A percentile compares a stretch with the other conserved stretches of the same genome.
These are phyloP conservation scores for Myotis daubentonii DNA, from an alignment of 2,797 vertebrate species.

Conservation along the genomic window DNA sequence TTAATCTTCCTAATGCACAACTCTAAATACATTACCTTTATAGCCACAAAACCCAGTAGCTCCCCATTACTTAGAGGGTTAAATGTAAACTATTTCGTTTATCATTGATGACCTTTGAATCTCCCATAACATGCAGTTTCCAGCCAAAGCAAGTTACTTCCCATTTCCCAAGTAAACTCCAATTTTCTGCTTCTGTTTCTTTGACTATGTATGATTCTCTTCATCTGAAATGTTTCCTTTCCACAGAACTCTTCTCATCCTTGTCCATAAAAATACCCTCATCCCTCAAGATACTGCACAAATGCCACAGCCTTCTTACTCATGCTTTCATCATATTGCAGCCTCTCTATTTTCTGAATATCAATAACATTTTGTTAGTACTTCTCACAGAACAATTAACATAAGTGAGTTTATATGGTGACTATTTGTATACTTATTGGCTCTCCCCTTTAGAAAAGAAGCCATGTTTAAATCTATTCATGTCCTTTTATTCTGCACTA, in stretches of 20 bases:
- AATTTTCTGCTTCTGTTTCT: not conserved
- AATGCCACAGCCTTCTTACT: not conserved
- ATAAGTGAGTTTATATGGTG: not conserved
- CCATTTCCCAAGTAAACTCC: not conserved
- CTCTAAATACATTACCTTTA: constrained; percentile 7
- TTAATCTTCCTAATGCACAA: constrained; percentile 44
- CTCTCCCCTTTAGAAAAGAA: not conserved
- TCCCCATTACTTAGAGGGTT: constrained; percentile 33
- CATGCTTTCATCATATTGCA: not conserved
- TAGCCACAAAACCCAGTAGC: not conserved
- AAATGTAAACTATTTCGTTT: not conserved
- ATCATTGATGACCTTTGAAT: not conserved
- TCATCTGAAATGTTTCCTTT: not conserved
- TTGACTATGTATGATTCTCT: not conserved
- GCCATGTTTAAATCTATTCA: not conserved
- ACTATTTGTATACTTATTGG: not conserved
- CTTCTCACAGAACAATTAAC: not conserved
- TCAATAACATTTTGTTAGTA: not conserved
- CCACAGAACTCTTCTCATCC: not conserved
- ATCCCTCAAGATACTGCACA: not conserved
- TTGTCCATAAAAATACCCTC: not conserved
- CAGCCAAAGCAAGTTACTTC: constrained; percentile 25
- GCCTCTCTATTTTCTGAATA: not conserved
- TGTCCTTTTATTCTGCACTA: not conserved
- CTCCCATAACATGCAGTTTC: not conserved